Conservation (phyloP, 1,140 invertebrate species). For the Piezodorus guildinii region DNA sequence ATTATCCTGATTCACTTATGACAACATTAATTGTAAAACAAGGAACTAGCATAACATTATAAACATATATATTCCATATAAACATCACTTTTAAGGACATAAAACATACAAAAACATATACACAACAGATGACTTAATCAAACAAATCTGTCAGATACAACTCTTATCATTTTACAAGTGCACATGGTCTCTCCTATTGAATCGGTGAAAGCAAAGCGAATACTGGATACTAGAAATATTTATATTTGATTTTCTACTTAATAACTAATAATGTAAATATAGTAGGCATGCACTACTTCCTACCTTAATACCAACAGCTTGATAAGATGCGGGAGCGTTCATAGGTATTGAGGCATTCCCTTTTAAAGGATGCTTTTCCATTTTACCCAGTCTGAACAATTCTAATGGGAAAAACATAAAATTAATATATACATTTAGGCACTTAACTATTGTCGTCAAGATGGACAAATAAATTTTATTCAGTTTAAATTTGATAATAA, state of each 20-base stretch:
- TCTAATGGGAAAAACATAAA: constrained; percentile 17
- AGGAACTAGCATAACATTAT: too few species aligned
- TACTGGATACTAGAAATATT: not conserved
- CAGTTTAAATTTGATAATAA: too few species aligned
- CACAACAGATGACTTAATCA: not conserved
- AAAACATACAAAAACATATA: not conserved
- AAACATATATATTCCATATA: too few species aligned
- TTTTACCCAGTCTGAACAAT: constrained; percentile 19
- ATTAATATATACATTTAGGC: not conserved
- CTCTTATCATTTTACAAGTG: not conserved
- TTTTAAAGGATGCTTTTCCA: constrained; percentile 26
- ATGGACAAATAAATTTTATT: too few species aligned
- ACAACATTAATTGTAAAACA: too few species aligned
- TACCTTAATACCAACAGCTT: constrained; percentile 26
- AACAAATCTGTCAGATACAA: not conserved
- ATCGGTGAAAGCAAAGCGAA: not conserved
- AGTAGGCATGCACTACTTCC: not conserved
- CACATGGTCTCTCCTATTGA: not conserved
- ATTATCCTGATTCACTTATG: too few species aligned
- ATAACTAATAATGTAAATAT: not conserved
- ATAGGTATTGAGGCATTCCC: constrained; percentile 23
- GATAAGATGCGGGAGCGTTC: constrained; percentile 23
- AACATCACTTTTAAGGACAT: not conserved
- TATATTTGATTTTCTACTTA: not conserved
- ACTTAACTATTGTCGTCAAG: too few species aligned